Conservation (phyloP, 53 echinoderm and acorn worm genomes). For the Apostichopus leukothele region DNA sequence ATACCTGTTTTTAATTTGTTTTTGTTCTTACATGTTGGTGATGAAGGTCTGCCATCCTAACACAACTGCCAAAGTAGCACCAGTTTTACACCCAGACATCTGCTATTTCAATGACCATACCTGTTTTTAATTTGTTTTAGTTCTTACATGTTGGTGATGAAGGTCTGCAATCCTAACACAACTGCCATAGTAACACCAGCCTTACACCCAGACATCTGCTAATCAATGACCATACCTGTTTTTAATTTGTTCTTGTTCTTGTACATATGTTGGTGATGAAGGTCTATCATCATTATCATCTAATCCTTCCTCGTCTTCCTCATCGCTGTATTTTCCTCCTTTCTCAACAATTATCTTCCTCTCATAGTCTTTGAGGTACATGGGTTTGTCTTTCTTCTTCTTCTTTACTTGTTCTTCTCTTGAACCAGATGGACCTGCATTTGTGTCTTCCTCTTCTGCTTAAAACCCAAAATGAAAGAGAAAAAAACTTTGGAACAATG, state of each 20-base stretch:
- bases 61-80: background rate
- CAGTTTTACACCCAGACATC: no score
- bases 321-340: conserved; percentile 75
- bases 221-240: no score
- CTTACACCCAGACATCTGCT: no score
- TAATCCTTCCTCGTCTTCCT: conserved; percentile 59
- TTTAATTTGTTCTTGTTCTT: no score
- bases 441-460: conserved; percentile 43
- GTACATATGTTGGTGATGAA: conserved; percentile 68
- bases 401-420: background rate
- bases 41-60: conserved; percentile 27
- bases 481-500: no score
- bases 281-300: conserved; percentile 5
- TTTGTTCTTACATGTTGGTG: conserved; percentile 59
- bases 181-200: no score
- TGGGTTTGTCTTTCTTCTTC: conserved; percentile 55
- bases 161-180: background rate
- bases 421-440: no score
- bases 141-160: conserved; percentile 67
- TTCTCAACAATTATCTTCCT: conserved; percentile 92
- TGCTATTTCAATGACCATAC: no score
- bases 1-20: no score
- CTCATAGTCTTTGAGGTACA: conserved; percentile 92
- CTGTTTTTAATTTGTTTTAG: no score
- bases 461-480: background rate